A percentile compares a stretch with the other conserved stretches of the same genome.
Evolutionary conservation across 2,888 invertebrate genomes (phyloP).

Genomic region (Ommatoiulus sabulosus): DNA sequence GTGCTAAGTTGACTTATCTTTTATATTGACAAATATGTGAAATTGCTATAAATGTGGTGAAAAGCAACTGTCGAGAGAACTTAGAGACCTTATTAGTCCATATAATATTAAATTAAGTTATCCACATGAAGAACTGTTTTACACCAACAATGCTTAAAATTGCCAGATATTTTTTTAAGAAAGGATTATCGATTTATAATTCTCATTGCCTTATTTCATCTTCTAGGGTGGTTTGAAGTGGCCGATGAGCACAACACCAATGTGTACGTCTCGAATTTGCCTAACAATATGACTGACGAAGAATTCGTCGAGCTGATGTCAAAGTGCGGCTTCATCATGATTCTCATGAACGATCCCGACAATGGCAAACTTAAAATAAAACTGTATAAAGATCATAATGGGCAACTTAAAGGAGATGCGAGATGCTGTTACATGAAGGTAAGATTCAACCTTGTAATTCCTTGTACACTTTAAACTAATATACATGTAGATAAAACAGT

Average conservation of each 20-base stretch:
- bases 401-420: slow-evolving; percentile 92
- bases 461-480: too few species aligned
- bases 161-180: too few species aligned
- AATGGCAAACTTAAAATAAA: slow-evolving; percentile 89
- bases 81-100: background rate
- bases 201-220: background rate
- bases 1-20: too few species aligned
- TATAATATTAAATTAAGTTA: slow-evolving; percentile 39
- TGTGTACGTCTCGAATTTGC: slow-evolving; percentile 95
- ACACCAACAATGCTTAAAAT: too few species aligned
- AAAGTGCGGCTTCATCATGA: slow-evolving; percentile 96
- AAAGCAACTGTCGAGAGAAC: too few species aligned
- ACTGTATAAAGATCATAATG: slow-evolving; percentile 87
- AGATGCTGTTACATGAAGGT: slow-evolving; percentile 96
- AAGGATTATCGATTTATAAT: too few species aligned
- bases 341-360: slow-evolving; percentile 84
- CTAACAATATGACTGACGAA: slow-evolving; percentile 86
- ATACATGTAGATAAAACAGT: too few species aligned
- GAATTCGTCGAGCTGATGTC: slow-evolving; percentile 92
- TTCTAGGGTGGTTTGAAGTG: slow-evolving; percentile 89
- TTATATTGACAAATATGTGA: too few species aligned
- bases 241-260: slow-evolving; percentile 90
- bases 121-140: background rate
- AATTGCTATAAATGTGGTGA: too few species aligned
- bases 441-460: too few species aligned